These are phyloP conservation scores for Margaritifera margaritifera DNA, from an alignment of 2,888 invertebrate species.

Conservation along the genomic window DNA sequence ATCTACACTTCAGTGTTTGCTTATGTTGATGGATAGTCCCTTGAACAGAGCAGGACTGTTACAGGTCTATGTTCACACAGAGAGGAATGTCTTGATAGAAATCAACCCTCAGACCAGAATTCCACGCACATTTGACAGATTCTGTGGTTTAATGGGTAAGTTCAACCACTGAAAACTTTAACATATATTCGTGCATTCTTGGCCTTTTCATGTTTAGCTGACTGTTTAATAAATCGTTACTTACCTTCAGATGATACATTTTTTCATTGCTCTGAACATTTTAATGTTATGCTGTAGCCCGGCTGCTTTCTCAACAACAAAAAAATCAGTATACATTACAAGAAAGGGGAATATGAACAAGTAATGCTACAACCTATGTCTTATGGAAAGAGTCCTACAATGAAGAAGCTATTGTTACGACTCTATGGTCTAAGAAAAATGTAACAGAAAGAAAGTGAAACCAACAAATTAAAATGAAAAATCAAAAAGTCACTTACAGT, in stretches of 20 bases:
- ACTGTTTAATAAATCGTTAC: no score
- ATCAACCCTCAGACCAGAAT: conserved; percentile 97
- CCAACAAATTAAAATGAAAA: no score
- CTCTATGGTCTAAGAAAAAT: no score
- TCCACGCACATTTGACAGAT: conserved; percentile 96
- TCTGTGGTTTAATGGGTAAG: conserved; percentile 95
- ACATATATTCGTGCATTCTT: background rate
- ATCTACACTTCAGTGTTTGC: conserved; percentile 79
- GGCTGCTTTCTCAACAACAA: background rate
- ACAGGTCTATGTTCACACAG: conserved; percentile 95
- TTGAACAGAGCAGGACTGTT: conserved; percentile 94
- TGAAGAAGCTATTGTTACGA: no score
- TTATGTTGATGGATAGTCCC: conserved; percentile 98
- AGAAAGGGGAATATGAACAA: no score
- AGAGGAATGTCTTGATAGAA: conserved; percentile 93
- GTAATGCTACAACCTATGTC: no score
- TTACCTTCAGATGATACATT: no score
- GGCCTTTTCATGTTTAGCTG: no score
- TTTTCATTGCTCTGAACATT: background rate
- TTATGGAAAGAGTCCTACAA: no score
- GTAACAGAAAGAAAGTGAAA: no score
- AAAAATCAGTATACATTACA: no score
- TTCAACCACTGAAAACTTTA: background rate
- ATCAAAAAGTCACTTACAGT: no score
- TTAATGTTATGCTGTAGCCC: background rate